Evolutionary conservation across 2,113 vertebrate genomes (phyloP).

Genomic region (Bubo bubo): DNA sequence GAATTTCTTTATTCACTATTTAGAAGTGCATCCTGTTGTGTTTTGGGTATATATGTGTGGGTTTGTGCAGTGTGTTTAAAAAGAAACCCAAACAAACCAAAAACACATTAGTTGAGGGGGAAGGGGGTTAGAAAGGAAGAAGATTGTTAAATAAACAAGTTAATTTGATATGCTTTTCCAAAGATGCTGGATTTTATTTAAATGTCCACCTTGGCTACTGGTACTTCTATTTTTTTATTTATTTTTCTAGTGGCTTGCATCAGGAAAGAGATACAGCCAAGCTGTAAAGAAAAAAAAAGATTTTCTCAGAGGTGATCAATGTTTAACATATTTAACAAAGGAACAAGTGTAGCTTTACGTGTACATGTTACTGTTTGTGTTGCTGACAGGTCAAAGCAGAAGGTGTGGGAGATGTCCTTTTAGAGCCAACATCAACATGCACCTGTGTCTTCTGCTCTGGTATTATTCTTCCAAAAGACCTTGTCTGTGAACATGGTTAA

Average conservation of each 20-base stretch:
- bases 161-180: neutral
- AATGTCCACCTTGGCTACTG: neutral
- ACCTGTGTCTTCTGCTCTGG: neutral
- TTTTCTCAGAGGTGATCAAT: neutral
- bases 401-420: neutral
- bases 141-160: neutral
- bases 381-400: neutral
- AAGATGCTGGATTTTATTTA: neutral
- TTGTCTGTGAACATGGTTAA: neutral
- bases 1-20: neutral
- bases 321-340: neutral
- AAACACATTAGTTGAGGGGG: neutral
- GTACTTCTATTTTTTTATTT: neutral
- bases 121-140: neutral
- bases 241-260: neutral
- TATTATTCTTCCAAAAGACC: neutral
- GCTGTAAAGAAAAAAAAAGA: neutral
- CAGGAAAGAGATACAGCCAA: neutral
- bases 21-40: neutral
- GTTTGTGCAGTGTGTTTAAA: neutral
- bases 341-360: neutral
- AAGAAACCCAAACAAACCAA: neutral
- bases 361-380: neutral
- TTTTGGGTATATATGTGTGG: neutral
- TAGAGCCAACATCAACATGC: neutral